Evolutionary conservation across 2,888 invertebrate species (phyloP), one percentile per base, ranked within the genome.

Genomic region (Fragum sueziense): DNA sequence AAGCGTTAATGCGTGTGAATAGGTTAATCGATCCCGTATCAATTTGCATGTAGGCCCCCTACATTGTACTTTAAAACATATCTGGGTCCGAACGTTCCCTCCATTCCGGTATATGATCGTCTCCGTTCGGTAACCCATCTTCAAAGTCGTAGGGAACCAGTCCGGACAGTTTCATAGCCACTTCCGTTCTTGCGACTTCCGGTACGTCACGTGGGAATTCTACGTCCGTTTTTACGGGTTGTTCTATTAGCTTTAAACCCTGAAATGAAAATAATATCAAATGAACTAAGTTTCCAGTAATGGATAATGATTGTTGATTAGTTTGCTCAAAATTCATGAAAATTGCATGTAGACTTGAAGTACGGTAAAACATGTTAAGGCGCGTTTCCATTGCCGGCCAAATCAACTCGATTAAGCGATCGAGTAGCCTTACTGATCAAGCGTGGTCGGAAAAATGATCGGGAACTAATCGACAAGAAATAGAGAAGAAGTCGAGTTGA

Each of bases 81-180:
- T 61, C 31, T 1, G 20, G 17, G 14, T 29, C 29, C 31, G 17
- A 14, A 29, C 37, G 37, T 52, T 67, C 34, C 27, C 68, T 61
- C 87, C 88, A 88, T 29, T 70, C 67, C 41, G 87, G 88, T 54
- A 22, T 37, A 11, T 70, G 54, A 17, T 86, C 82, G 1, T 79
- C 86, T 20, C 88, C 88, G 51, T 86, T 89, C 14, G 84, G 73
- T 76, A 81, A 37, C 7, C 83, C 88, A 70, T 89, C 88, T 11
- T 79, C 65, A 68, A 85, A 87, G 72, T 89, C 83, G 70, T 89
- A 88, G 1, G 76, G 82, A 9, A 81, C 14, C 9, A 79, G 79
- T 33, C 85, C 88, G 59, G 82, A 85, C 34, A 89, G 70, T 34
- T 73, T 74, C 61, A 77, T 84, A 0, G 81, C 89, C 20, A 86